Base-by-base conservation (phyloP, 2,888 invertebrate genomes). In the Drosophila stalkeri region DNA sequence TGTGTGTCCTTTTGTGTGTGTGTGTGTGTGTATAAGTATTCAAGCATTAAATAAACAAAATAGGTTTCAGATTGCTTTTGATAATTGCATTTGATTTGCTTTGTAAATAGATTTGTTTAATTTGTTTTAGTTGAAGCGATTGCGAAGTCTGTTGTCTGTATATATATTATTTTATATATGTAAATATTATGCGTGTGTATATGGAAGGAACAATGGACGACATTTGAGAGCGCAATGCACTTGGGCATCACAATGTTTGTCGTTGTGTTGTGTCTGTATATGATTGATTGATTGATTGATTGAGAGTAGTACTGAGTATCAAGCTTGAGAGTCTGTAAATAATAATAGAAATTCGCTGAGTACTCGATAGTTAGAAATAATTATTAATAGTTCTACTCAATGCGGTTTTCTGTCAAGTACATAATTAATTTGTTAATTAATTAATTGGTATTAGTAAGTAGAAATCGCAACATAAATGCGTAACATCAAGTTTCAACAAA, bases 141-240 rank as follows among this genome's bases (percentile, higher is more conserved):
- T 87, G 85, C 87, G 61, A 56, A 68, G 84, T 55, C 70, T 68
- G 43, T 46, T 69, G 52, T 70, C 60, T 64, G 62, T 69, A 9
- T 35, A 52, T 35, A 37, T 39, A n/a, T 5, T 39, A n/a, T 39
- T 0, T 39, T 23, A 14, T 54, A 5, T 54, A 14, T 43, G n/a
- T 31, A 31, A 37, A 67, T 76, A 14, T 37, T 1, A 77, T 91
- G 90, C 23, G 27, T 66, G 27, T 64, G 20, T 68, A 69, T 76
- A 79, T 91, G 90, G 90, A 91, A 90, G 90, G 90, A 90, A 90
- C 89, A 80, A 90, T 91, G 90, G 90, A 91, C 91, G 91, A 89
- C 78, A 70, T 71, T 77, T 75, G 61, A 57, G 75, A 55, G 55
- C 37, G 47, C 41, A 55, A 27, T 55, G 55, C 39, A 27, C 23